Conservation (phyloP, 2,888 invertebrate genomes). For the Oscheius myriophilus region DNA sequence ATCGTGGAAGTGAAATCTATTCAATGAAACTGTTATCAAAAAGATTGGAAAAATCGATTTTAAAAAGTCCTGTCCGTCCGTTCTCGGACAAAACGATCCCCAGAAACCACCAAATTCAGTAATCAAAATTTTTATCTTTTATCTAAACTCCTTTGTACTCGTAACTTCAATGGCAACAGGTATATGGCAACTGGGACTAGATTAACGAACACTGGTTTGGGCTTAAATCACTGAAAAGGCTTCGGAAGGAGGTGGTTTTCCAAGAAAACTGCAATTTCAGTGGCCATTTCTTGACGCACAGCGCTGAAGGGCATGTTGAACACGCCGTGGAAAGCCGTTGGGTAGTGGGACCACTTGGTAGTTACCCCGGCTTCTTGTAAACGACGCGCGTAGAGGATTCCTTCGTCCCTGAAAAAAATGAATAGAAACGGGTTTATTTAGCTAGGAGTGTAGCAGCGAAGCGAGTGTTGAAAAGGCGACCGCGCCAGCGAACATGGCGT, state of each 20-base stretch:
- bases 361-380: constrained; percentile 48
- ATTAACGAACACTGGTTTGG: too few relatives aligned
- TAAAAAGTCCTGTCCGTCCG: too few relatives aligned
- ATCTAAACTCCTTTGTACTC: too few relatives aligned
- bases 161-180: too few relatives aligned
- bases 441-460: neutral
- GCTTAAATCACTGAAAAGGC: too few relatives aligned
- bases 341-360: constrained; percentile 52
- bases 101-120: too few relatives aligned
- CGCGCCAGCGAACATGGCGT: constrained; percentile 7
- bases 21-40: too few relatives aligned
- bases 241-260: neutral
- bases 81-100: too few relatives aligned
- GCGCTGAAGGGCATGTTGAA: constrained; percentile 60
- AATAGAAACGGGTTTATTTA: neutral
- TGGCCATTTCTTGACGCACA: neutral
- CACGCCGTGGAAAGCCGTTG: constrained; percentile 60
- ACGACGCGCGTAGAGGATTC: constrained; percentile 60
- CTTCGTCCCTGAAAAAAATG: constrained; percentile 61
- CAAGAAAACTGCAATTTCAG: constrained; percentile 1
- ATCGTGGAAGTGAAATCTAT: too few relatives aligned
- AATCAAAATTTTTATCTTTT: too few relatives aligned
- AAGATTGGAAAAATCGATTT: too few relatives aligned
- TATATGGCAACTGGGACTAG: too few relatives aligned
- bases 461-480: neutral